phyloP scores from a whole-genome alignment of 92 coral and sea anemone genomes.

The Heteractis magnifica region DNA sequence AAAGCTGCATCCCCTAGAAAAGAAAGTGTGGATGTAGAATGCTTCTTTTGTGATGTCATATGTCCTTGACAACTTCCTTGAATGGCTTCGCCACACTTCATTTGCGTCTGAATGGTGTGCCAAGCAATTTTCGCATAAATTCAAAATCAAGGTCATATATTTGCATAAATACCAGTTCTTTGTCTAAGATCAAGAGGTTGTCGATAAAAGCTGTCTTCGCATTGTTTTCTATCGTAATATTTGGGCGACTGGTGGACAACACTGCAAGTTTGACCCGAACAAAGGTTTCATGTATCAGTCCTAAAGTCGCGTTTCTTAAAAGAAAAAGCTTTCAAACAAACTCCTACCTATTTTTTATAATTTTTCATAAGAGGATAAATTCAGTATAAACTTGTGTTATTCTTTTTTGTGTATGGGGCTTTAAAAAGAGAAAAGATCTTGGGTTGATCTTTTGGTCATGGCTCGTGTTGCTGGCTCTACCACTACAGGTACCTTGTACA shows the following conservation, averaged over 20 bases:
- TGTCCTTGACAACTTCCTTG: slow-evolving; percentile 28
- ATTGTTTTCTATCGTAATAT: slow-evolving; percentile 10
- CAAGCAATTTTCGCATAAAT: slow-evolving; percentile 27
- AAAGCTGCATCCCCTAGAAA: slow-evolving; percentile 22
- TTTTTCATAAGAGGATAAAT: no score
- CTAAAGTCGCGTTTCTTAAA: neutral
- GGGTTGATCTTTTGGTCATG: slow-evolving; percentile 2
- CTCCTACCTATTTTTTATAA: no score
- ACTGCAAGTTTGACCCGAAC: neutral
- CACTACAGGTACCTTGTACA: slow-evolving; percentile 11
- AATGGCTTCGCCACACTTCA: slow-evolving; percentile 37
- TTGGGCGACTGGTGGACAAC: slow-evolving; percentile 5
- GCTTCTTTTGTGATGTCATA: slow-evolving; percentile 42
- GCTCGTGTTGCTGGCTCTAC: slow-evolving; percentile 22
- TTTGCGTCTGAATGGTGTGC: slow-evolving; percentile 34
- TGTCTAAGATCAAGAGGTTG: slow-evolving; percentile 25
- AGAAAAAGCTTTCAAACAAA: neutral
- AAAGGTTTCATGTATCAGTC: neutral
- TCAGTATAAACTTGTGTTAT: no score
- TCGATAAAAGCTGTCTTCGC: neutral
- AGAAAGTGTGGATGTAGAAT: slow-evolving; percentile 19
- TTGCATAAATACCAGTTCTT: slow-evolving; percentile 28
- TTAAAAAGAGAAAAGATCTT: neutral
- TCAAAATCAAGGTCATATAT: slow-evolving; percentile 10
- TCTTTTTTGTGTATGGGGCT: no score